Evolutionary conservation across 2,888 invertebrate species (phyloP).

Genomic region (Stomorhina lunata): DNA sequence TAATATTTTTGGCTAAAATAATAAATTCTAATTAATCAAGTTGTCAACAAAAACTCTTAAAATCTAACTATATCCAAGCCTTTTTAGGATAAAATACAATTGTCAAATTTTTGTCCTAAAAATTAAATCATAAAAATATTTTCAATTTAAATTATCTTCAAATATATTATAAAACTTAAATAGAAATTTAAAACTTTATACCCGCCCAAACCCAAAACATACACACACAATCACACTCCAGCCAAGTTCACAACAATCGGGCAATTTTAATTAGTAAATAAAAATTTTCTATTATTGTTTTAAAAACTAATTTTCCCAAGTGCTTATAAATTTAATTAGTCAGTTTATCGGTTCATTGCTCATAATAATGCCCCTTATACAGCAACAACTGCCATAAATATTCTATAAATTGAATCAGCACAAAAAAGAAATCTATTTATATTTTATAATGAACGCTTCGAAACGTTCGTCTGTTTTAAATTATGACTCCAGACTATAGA

Average conservation of each 20-base stretch:
- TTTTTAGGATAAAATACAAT: too few species aligned
- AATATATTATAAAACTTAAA: background rate
- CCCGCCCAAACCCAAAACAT: background rate
- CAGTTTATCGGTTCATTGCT: constrained; percentile 40
- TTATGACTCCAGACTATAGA: constrained; percentile 34
- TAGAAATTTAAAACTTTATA: background rate
- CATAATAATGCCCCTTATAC: background rate
- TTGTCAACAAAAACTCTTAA: too few species aligned
- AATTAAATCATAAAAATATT: too few species aligned
- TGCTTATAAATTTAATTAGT: constrained; percentile 57
- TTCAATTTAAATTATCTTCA: too few species aligned
- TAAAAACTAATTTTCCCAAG: constrained; percentile 45
- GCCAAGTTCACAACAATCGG: too few species aligned
- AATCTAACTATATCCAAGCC: too few species aligned
- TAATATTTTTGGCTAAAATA: too few species aligned
- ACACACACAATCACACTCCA: background rate
- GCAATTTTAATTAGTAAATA: constrained; percentile 31
- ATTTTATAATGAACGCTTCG: too few species aligned
- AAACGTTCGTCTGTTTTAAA: constrained; percentile 2
- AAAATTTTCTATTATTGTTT: constrained; percentile 43
- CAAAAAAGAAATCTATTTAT: constrained; percentile 12
- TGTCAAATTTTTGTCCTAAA: too few species aligned
- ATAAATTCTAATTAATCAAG: too few species aligned
- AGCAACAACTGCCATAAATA: too few species aligned
- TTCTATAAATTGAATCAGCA: background rate